Base-by-base conservation (phyloP, 2,797 vertebrate genomes). In the Sebastes goodei region DNA sequence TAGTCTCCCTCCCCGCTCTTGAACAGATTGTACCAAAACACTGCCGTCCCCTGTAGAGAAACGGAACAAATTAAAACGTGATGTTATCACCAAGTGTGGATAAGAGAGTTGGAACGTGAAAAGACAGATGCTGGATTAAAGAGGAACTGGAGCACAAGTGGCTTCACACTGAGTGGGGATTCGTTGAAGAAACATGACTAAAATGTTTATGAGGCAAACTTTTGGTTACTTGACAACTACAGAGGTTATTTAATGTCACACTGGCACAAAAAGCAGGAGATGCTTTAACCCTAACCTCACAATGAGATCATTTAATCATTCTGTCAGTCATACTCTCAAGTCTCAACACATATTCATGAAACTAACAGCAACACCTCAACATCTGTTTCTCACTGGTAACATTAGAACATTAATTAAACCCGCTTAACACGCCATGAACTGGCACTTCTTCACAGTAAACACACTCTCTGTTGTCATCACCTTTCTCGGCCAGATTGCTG, bases 11-110 rank as follows among this genome's bases (percentile, higher is more conserved):
- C 98, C 0, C 99, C 98, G 2, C 97, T 99, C 86, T 91, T 96
- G 86, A 99, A 97, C 46, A 99, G 97, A 69, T 99, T 99, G 84
- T 99, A 99, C 99, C 99, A 99, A 81, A 99, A 99, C 38, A 99
- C 97, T 14, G 99, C 96, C 1, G 99, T 99, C 27, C 99, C 98
- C 99, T 99, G 90, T 6, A 88, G 74, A 84, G 7, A 88, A 25
- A 84, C 5, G 3, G 32, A 68, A 59, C 23, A 65, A 21, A 71
- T 12, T 6, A 0, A 21, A 42, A 56, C 11, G 21, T 72, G 2
- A 62, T 3, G 2, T 30, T 2, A 59, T 27, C 29, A 42, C 23
- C 15, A 2, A 30, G 9, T 15, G 10, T n/a, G 17, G 2, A 69
- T 4, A 21, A n/a, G 4, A 53, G 1, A 63, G 11, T 21, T 12